Base-by-base conservation (phyloP, 1,140 invertebrate genomes). In the Tetramorium simillimum region DNA sequence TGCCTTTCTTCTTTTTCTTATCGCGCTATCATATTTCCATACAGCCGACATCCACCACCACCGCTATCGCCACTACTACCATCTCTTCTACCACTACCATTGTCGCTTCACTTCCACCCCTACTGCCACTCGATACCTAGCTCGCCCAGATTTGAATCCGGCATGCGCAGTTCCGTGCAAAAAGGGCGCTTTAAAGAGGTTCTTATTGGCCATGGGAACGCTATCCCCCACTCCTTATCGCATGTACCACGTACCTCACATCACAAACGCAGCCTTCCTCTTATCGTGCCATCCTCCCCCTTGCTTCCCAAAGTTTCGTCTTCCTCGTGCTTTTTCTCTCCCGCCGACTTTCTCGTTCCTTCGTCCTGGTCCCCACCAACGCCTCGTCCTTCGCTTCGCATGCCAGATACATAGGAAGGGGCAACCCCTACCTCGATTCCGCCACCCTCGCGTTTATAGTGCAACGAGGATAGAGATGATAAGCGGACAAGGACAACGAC, bases 1-100 rank as follows among this genome's bases (percentile, higher is more conserved):
- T 91, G 78, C 85, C 77, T 62, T 88, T 92, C 90, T 90, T 91
- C 92, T 91, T 91, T 90, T 89, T 92, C 92, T 94, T 94, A 94
- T 95, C 93, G 92, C 87, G 92, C 93, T 94, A 95, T 95, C 93
- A 95, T 95, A 94, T 94, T 95, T 94, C 93, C 94, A 93, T 93
- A 92, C 89, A 86, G 78, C 78, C 77, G 86, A 85, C 85, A 58
- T 56, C 86, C 53, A 62, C 62, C 85, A 53, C 75, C 82, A 87
- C 87, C 72, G 53, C 69, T 56, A 58, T 56, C 87, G 60, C 75
- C 14, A 75, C 76, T 72, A 58, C 78, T 53, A 37, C 70, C 84
- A 43, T 63, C 21, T 21, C 72, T 40, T 43, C 46, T 78, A 37
- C 78, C 67, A 62, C 65, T 88, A 49, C 67, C 69, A 46, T 58